phyloP scores from a whole-genome alignment of 2,888 invertebrate genomes.

The Trissonchulus latispiculum region DNA sequence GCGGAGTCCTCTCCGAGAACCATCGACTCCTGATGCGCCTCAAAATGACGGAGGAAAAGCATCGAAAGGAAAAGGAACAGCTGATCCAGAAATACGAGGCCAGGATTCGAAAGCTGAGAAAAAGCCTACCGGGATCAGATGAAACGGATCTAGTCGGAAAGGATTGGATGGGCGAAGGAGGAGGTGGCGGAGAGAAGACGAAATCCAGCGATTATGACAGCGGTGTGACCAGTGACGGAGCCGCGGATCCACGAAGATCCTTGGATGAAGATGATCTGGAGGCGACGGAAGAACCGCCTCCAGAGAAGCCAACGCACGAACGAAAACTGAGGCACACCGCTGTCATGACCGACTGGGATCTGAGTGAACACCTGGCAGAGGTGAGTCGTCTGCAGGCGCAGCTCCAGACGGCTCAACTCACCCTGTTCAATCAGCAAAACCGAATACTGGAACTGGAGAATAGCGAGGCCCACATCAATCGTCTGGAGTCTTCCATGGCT shows the following conservation, averaged over 20 bases:
- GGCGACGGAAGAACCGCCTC: no score
- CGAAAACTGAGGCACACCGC: not conserved
- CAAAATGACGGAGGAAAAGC: not conserved
- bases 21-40: not conserved
- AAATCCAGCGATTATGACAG: not conserved
- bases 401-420: not conserved
- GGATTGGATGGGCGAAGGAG: not conserved
- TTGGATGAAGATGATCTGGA: not conserved
- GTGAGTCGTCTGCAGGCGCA: not conserved
- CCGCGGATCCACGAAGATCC: not conserved
- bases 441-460: not conserved
- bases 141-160: not conserved
- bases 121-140: not conserved
- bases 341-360: not conserved
- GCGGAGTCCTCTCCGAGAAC: not conserved
- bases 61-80: slow-evolving; percentile 1
- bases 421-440: not conserved
- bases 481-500: not conserved
- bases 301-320: no score
- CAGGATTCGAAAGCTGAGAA: slow-evolving; percentile 5
- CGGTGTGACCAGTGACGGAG: not conserved
- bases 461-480: not conserved
- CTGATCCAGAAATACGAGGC: not conserved
- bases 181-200: not conserved
- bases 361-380: not conserved